Evolutionary conservation across 2,113 vertebrate genomes (phyloP).

Genomic region (Phrynosoma blainvillii): DNA sequence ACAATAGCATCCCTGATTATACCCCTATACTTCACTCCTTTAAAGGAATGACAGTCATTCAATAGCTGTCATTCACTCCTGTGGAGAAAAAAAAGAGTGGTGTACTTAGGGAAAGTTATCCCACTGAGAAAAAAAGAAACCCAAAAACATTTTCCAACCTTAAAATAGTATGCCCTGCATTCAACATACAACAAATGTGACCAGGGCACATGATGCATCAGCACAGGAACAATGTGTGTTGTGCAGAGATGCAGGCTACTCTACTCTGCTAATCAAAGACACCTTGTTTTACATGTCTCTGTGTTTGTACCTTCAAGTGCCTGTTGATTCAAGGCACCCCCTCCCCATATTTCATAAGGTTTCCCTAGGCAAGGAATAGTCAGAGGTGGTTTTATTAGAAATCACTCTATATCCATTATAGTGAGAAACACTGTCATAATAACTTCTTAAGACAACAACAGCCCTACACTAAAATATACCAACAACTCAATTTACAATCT

Average conservation of each 20-base stretch:
- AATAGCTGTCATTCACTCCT: not conserved
- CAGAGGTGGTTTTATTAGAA: too few species aligned
- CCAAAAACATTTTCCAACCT: not conserved
- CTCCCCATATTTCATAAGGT: too few species aligned
- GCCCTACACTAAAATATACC: not conserved
- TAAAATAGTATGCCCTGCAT: not conserved
- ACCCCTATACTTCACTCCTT: not conserved
- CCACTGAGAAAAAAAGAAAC: not conserved
- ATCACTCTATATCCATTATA: not conserved
- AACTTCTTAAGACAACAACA: not conserved
- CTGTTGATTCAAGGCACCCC: too few species aligned
- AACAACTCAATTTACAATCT: not conserved
- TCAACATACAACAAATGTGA: not conserved
- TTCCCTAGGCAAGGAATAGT: too few species aligned
- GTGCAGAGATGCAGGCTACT: not conserved
- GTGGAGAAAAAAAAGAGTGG: not conserved
- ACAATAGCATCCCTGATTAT: not conserved
- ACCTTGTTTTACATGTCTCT: too few species aligned
- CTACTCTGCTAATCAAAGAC: not conserved
- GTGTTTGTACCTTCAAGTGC: too few species aligned
- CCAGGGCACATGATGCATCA: not conserved
- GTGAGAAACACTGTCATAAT: not conserved
- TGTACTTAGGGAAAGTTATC: not conserved
- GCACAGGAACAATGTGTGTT: not conserved
- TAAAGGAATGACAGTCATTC: not conserved